Base-by-base conservation (phyloP, 2,113 vertebrate genomes). In the Formicarius rufipectus region DNA sequence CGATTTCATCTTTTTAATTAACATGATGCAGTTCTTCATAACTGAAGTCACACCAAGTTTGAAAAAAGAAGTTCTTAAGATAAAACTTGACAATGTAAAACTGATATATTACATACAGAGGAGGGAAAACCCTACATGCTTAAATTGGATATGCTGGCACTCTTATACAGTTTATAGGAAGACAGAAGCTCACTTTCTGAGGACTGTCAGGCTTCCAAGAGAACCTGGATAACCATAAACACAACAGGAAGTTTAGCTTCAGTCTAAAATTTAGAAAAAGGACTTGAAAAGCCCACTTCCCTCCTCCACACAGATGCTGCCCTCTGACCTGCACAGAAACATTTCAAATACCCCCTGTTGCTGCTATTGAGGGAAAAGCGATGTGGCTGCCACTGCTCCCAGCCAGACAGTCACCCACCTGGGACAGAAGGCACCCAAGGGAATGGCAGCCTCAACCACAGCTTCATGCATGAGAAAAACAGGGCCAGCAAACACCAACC, bases 401-500 rank as follows among this genome's bases (percentile, higher is more conserved):
- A 49, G 74, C 6, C 81, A 63, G 62, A 45, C 16, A 27, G 19
- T 56, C 60, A 73, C n/a, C 5, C 1, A 0, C n/a, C 40, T 5
- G 20, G 39, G 23, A 35, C 1, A 1, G 12, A 33, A 75, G 67
- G 6, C 63, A 69, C 72, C 27, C 28, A 6, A 30, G 28, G 39
- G 72, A 71, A 76, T 0, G 0, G 31, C 84, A 78, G 28, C 19
- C 56, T 21, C 59, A 40, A 45, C 45, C 47, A 49, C 0, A 81
- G 44, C 37, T 24, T 56, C 33, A 10, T 0, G 0, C 0, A 0
- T 35, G 42, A 58, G 52, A 74, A 85, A n/a, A 83, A 20, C 3
- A 25, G 14, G 16, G 24, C 39, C 14, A 45, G 44, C 50, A 55
- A 76, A 19, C 37, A 50, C 11, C 50, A 52, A 50, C 11, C 50